Evolutionary conservation across 2,797 vertebrate species (phyloP).

Genomic region (Poecilia velifera): DNA sequence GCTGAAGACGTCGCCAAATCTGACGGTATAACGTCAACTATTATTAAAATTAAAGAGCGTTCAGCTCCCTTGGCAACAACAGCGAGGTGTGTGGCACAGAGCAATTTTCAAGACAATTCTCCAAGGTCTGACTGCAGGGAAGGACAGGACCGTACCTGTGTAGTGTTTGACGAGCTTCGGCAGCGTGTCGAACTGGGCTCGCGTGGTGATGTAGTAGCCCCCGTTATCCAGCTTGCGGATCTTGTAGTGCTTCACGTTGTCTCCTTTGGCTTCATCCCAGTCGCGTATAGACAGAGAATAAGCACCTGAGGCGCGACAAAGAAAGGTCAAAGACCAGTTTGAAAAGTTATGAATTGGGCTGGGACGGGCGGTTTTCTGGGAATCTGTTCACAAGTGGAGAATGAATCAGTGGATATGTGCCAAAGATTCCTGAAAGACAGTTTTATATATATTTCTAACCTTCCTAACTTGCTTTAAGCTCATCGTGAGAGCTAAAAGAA

Average conservation of each 20-base stretch:
- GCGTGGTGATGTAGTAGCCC: conserved; percentile 95
- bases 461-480: neutral
- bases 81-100: conserved; percentile 17
- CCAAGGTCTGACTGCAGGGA: conserved; percentile 30
- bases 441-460: neutral
- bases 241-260: conserved; percentile 99
- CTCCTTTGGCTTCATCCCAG: conserved; percentile 92
- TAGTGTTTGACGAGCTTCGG: conserved; percentile 96
- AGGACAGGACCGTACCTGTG: conserved; percentile 81
- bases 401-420: neutral
- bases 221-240: conserved; percentile 96
- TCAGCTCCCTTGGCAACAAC: conserved; percentile 40
- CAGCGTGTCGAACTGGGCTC: conserved; percentile 92
- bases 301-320: conserved; percentile 80
- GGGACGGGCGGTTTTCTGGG: neutral
- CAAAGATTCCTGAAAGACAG: neutral
- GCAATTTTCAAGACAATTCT: conserved; percentile 35
- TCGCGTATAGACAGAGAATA: conserved; percentile 95
- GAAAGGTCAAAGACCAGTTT: neutral
- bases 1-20: conserved; percentile 21
- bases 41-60: conserved; percentile 54
- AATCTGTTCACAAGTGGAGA: neutral
- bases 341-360: neutral
- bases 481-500: neutral
- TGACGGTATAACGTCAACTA: conserved; percentile 38